Conservation (phyloP, 2,888 invertebrate species). For the Eupithecia vulgata region DNA sequence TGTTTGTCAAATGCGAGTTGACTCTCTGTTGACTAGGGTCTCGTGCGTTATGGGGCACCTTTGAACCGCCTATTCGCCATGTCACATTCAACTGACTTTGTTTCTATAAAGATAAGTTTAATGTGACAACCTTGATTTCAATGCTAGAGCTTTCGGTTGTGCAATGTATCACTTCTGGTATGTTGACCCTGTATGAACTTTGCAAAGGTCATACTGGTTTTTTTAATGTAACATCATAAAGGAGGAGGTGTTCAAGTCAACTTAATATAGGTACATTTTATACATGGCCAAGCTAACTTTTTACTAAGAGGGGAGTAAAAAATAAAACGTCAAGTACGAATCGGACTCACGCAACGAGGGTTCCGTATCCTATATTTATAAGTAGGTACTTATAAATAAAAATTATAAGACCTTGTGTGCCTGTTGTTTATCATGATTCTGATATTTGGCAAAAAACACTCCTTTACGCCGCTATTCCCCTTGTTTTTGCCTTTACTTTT, state of each 20-base stretch:
- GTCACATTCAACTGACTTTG: conserved; percentile 30
- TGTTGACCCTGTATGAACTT: neutral
- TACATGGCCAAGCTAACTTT: too few species aligned
- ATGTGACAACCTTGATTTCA: conserved; percentile 24
- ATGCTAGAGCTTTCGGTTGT: conserved; percentile 14
- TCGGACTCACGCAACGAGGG: too few species aligned
- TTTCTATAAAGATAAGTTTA: conserved; percentile 34
- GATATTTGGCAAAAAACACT: too few species aligned
- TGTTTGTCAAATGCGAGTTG: neutral
- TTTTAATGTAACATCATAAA: neutral
- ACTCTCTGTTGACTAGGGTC: conserved; percentile 8
- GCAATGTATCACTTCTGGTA: conserved; percentile 21
- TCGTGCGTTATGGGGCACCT: conserved; percentile 27
- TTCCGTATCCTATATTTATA: too few species aligned
- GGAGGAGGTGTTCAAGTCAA: neutral
- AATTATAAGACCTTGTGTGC: too few species aligned
- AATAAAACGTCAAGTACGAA: too few species aligned
- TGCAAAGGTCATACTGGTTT: neutral
- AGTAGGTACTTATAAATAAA: too few species aligned
- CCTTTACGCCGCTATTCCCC: too few species aligned
- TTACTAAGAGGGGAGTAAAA: too few species aligned
- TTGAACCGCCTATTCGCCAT: conserved; percentile 34
- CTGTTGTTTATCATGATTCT: too few species aligned
- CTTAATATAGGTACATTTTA: too few species aligned
- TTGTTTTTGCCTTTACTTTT: too few species aligned